Evolutionary conservation across 2,888 invertebrate genomes (phyloP).

Genomic region (Leucophenga montana): DNA sequence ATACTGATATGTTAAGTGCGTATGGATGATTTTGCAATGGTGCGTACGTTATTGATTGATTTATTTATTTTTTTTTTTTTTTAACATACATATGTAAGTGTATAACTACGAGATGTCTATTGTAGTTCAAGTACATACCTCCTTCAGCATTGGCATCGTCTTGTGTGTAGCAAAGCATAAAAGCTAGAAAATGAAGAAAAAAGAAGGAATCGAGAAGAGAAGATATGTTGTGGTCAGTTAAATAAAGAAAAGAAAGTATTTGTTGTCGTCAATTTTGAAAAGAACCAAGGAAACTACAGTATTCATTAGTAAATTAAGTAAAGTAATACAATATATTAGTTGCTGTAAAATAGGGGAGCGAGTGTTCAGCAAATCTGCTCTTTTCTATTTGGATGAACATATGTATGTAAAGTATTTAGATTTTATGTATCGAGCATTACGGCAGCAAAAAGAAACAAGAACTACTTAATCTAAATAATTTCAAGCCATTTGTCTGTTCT

Average conservation of each 20-base stretch:
- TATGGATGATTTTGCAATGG: background rate
- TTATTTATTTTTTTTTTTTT: background rate
- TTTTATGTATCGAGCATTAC: background rate
- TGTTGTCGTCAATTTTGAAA: background rate
- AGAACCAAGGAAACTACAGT: constrained; percentile 13
- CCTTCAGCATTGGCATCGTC: constrained; percentile 93
- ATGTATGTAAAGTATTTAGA: background rate
- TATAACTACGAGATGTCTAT: background rate
- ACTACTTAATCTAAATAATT: too few species aligned
- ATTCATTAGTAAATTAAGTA: constrained; percentile 33
- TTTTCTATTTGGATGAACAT: constrained; percentile 24
- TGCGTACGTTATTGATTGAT: background rate
- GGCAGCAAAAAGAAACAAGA: background rate
- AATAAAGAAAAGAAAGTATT: constrained; percentile 76
- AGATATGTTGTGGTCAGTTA: constrained; percentile 79
- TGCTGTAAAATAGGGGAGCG: too few species aligned
- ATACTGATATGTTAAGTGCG: background rate
- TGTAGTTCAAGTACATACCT: constrained; percentile 79
- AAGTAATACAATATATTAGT: background rate
- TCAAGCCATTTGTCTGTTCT: too few species aligned
- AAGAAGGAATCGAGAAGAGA: constrained; percentile 58
- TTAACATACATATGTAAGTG: constrained; percentile 29
- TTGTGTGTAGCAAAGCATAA: constrained; percentile 95
- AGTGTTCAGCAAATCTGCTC: too few species aligned
- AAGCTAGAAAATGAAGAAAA: constrained; percentile 79